Percentiles rank a stretch among this genome's conserved stretches.
Evolutionary conservation across 2,797 vertebrate species (phyloP).

Genomic region (Siniperca undulata): DNA sequence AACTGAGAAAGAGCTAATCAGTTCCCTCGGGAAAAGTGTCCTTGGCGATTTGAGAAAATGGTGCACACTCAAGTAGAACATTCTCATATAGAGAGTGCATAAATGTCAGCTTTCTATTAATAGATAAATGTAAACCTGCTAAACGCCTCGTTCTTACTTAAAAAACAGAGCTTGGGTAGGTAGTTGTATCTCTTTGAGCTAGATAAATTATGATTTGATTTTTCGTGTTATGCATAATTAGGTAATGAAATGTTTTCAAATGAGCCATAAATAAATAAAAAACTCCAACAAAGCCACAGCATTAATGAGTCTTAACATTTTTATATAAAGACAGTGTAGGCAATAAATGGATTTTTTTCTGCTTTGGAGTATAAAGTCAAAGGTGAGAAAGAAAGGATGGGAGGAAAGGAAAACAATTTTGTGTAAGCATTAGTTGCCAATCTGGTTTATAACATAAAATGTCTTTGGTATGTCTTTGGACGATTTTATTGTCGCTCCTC

Average conservation of each 20-base stretch:
- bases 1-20: conserved; percentile 83
- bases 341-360: conserved; percentile 54
- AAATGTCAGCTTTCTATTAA: conserved; percentile 87
- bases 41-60: conserved; percentile 85
- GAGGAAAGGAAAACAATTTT: conserved; percentile 20
- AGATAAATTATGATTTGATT: conserved; percentile 58
- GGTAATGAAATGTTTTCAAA: conserved; percentile 67
- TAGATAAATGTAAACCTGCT: conserved; percentile 81
- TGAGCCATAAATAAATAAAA: conserved; percentile 55
- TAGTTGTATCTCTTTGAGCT: conserved; percentile 65
- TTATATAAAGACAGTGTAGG: conserved; percentile 53
- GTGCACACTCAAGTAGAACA: conserved; percentile 72
- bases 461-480: conserved; percentile 40
- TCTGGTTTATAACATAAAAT: conserved; percentile 41
- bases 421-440: conserved; percentile 1
- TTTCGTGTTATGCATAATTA: conserved; percentile 64
- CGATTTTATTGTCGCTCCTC: conserved; percentile 18
- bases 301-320: conserved; percentile 68
- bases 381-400: conserved; percentile 40
- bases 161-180: conserved; percentile 47
- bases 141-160: conserved; percentile 64
- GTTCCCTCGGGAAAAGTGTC: conserved; percentile 83
- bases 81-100: conserved; percentile 72
- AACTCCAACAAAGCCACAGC: conserved; percentile 46
- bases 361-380: conserved; percentile 47